Evolutionary conservation across 2,888 invertebrate species (phyloP).

Genomic region (Dryomyza anilis): DNA sequence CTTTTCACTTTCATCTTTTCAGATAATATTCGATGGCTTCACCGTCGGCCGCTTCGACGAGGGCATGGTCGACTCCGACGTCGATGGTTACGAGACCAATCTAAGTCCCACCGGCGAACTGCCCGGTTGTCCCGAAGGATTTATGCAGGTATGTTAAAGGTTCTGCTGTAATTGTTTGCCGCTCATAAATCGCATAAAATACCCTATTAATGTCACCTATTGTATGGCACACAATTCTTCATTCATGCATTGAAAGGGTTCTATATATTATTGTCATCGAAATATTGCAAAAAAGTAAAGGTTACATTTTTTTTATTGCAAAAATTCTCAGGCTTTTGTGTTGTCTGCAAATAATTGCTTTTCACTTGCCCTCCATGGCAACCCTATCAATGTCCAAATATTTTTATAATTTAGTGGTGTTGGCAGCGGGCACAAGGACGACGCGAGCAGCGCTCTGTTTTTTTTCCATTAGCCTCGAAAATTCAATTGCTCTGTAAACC

Average conservation of each 20-base stretch:
- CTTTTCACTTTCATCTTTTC: conserved; percentile 43
- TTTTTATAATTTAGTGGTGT: conserved; percentile 48
- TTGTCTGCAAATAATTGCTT: neutral
- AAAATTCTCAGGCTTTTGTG: neutral
- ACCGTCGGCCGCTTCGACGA: conserved; percentile 82
- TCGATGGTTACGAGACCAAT: conserved; percentile 60
- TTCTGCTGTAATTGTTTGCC: too few relatives aligned
- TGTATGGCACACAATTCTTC: too few relatives aligned
- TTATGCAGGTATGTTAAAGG: conserved; percentile 74
- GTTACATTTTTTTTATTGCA: too few relatives aligned
- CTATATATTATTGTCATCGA: too few relatives aligned
- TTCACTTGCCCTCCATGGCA: conserved; percentile 28
- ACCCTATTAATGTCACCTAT: too few relatives aligned
- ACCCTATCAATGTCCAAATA: conserved; percentile 53
- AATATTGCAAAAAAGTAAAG: too few relatives aligned
- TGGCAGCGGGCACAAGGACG: conserved; percentile 23
- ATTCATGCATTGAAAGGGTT: too few relatives aligned
- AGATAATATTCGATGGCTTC: conserved; percentile 86
- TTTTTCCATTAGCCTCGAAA: conserved; percentile 51
- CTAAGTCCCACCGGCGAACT: conserved; percentile 65
- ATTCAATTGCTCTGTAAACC: conserved; percentile 46
- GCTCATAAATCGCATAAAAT: too few relatives aligned
- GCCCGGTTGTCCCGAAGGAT: conserved; percentile 85
- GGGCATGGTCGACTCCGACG: conserved; percentile 62
- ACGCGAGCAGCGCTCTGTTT: conserved; percentile 41